phyloP scores from a whole-genome alignment of 2,113 vertebrate species.

The Microtus richardsoni region DNA sequence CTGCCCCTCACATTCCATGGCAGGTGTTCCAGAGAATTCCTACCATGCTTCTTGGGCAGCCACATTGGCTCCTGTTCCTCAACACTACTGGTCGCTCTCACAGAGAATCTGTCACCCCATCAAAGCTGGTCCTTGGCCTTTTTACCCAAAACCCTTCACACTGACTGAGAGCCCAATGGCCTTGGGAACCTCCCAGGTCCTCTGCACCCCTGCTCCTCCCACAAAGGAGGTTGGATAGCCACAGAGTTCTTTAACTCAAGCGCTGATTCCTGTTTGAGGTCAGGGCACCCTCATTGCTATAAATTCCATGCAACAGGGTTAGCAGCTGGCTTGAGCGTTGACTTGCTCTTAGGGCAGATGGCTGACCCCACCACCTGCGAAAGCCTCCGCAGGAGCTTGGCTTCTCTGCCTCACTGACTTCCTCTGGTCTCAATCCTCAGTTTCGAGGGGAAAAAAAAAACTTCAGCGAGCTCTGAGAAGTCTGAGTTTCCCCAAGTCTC shows the following conservation, averaged over 20 bases:
- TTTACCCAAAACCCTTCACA: background rate
- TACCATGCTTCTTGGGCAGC: background rate
- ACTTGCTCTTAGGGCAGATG: background rate
- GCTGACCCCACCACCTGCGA: background rate
- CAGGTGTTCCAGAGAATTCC: constrained; percentile 26
- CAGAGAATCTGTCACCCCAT: background rate
- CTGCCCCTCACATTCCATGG: background rate
- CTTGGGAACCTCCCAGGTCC: background rate
- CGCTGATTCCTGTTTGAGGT: background rate
- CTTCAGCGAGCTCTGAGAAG: constrained; percentile 38
- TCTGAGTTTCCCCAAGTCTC: constrained; percentile 51
- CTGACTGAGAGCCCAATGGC: background rate
- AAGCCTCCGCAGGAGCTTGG: background rate
- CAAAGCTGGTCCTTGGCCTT: constrained; percentile 15
- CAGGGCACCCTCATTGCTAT: background rate
- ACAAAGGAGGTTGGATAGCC: background rate
- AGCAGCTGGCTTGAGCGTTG: background rate
- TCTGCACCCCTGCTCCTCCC: background rate
- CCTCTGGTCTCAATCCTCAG: constrained; percentile 16
- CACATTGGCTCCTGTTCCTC: constrained; percentile 40
- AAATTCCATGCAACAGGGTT: background rate
- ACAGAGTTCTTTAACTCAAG: background rate
- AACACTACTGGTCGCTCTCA: background rate
- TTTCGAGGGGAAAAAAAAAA: constrained; percentile 23
- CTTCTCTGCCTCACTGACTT: background rate